Base-by-base conservation (phyloP, 2,113 vertebrate genomes). In the Phylloscopus trochiloides region DNA sequence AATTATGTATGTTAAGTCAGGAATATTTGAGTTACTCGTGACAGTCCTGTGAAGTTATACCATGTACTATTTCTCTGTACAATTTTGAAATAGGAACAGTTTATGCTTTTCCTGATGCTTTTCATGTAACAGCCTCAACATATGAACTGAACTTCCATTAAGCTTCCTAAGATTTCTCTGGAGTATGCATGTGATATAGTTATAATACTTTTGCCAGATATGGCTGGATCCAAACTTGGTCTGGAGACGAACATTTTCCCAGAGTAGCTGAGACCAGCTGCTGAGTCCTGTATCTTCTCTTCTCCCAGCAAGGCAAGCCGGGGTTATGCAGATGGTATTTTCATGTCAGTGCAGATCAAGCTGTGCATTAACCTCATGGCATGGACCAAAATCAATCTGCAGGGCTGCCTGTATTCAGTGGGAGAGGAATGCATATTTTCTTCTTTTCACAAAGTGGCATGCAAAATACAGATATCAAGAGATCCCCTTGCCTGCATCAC, bases 271-370 rank as follows among this genome's bases (percentile, higher is more conserved):
- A 96, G 96, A 96, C 93, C 96, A 96, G 95, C 90, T 96, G 96
- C 93, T 91, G 87, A 85, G 95, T 87, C 96, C 96, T 91, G 90
- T 94, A 25, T 81, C 93, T 89, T 84, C 84, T 87, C 88, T 87
- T 93, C 87, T 96, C 83, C 90, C 55, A 81, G 84, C 70, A 92
- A 96, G 72, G 84, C 90, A 96, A 94, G 90, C 38, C 0, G 40
- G 84, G 96, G 93, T 95, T 97, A 92, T 91, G 68, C 96, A 97
- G 96, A 97, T 97, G 95, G 95, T 97, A 97, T 97, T 97, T 97
- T 95, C 90, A 92, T 96, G 95, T 96, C 92, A 91, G 48, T 85
- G 80, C 57, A 94, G 93, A 96, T 95, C 93, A 92, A 91, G 51
- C 87, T 80, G 61, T 91, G 90, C 93, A 92, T 92, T 96, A 97